Percentiles rank a stretch among this genome's conserved stretches.
phyloP scores from a whole-genome alignment of 2,888 invertebrate species.

The Uloborus plumipes region DNA sequence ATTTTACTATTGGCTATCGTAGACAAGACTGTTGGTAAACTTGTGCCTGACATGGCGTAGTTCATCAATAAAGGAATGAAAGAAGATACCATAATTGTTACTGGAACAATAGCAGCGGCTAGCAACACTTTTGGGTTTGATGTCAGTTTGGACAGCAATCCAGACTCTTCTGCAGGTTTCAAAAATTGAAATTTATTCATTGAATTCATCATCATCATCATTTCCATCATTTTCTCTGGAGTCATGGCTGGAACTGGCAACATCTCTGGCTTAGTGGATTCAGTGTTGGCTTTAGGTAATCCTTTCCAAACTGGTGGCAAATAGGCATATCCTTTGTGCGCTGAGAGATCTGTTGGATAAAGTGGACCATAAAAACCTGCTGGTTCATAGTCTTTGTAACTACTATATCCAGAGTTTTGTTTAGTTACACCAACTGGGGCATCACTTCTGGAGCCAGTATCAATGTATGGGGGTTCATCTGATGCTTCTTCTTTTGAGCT shows the following conservation, averaged over 20 bases:
- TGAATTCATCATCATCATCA: slow-evolving; percentile 35
- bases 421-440: neutral
- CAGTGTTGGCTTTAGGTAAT: neutral
- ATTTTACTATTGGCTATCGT: slow-evolving; percentile 25
- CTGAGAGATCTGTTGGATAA: neutral
- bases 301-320: neutral
- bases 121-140: slow-evolving; percentile 32
- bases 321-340: slow-evolving; percentile 34
- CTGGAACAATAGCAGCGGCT: slow-evolving; percentile 25
- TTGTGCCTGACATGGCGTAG: slow-evolving; percentile 21
- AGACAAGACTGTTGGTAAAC: slow-evolving; percentile 14
- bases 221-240: slow-evolving; percentile 20
- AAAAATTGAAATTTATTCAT: slow-evolving; percentile 23
- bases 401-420: too few relatives aligned
- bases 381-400: too few relatives aligned
- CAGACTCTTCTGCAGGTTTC: slow-evolving; percentile 10
- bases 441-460: slow-evolving; percentile 6
- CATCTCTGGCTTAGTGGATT: neutral
- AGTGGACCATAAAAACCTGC: neutral
- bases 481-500: neutral
- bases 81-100: slow-evolving; percentile 40
- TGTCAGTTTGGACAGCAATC: slow-evolving; percentile 14
- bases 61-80: slow-evolving; percentile 33
- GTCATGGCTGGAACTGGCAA: neutral
- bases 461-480: slow-evolving; percentile 25